These are phyloP conservation scores for Metallyticus violacea DNA, from an alignment of 2,888 invertebrate species.

Conservation along the genomic window DNA sequence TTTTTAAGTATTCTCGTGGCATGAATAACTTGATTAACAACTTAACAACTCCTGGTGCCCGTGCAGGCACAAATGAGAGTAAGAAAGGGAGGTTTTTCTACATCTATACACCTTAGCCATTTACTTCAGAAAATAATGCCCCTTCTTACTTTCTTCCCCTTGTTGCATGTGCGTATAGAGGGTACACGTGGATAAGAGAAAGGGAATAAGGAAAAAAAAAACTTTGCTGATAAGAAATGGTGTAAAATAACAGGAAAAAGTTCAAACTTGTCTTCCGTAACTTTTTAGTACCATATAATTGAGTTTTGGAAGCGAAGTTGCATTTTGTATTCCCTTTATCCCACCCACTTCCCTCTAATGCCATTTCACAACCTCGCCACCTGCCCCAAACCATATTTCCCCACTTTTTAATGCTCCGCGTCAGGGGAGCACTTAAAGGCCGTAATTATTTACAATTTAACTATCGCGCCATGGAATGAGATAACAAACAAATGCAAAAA, in stretches of 20 bases:
- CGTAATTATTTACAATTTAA: conserved; percentile 15
- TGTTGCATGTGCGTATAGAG: background rate
- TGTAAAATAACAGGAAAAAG: background rate
- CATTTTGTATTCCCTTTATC: background rate
- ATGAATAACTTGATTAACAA: background rate
- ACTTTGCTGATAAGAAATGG: background rate
- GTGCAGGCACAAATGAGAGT: background rate
- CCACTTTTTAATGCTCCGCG: background rate
- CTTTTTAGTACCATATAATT: background rate
- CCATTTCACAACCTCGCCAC: too few species aligned
- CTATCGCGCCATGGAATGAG: background rate
- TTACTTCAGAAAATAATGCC: background rate
- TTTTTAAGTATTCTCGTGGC: background rate
- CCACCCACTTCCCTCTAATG: too few species aligned
- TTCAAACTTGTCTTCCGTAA: background rate
- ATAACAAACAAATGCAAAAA: background rate
- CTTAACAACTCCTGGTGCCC: background rate
- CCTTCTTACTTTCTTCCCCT: background rate
- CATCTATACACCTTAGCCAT: background rate
- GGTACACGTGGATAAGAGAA: background rate
- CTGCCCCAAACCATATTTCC: background rate
- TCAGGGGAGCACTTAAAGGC: background rate
- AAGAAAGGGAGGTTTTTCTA: background rate
- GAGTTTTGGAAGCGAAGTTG: background rate
- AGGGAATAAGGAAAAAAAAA: background rate